phyloP scores from a whole-genome alignment of 2,113 vertebrate genomes.

The Phycodurus eques region DNA sequence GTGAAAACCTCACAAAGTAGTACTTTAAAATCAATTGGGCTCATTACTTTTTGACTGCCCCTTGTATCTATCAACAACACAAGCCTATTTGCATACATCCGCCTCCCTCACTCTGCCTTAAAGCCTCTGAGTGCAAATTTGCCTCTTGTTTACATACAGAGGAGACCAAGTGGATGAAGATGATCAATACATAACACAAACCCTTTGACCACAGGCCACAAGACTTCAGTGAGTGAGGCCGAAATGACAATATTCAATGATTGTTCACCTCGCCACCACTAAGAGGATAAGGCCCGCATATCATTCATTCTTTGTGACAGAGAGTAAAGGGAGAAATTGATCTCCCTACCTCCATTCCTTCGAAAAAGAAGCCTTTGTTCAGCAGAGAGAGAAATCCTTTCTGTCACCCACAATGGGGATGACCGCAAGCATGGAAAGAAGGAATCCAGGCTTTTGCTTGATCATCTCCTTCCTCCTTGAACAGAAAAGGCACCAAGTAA shows the following conservation, averaged over 20 bases:
- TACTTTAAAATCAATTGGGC: too few species aligned
- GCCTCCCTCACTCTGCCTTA: neutral
- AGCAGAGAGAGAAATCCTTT: constrained; percentile 36
- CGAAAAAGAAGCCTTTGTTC: constrained; percentile 43
- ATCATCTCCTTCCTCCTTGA: constrained; percentile 15
- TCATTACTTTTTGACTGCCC: too few species aligned
- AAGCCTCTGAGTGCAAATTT: constrained; percentile 27
- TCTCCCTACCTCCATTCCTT: constrained; percentile 34
- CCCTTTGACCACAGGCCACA: constrained; percentile 26
- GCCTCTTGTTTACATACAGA: constrained; percentile 9
- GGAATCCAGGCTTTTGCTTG: constrained; percentile 14
- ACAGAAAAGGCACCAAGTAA: neutral
- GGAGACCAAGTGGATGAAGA: constrained; percentile 25
- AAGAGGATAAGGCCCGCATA: constrained; percentile 36
- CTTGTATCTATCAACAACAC: too few species aligned
- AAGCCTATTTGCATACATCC: neutral
- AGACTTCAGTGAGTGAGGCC: constrained; percentile 57
- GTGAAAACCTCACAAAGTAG: too few species aligned
- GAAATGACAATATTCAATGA: constrained; percentile 52
- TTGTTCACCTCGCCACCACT: constrained; percentile 53
- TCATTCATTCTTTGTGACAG: constrained; percentile 44
- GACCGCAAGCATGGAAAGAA: constrained; percentile 23
- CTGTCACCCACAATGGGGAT: constrained; percentile 7
- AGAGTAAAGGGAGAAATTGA: constrained; percentile 55
- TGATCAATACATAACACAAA: constrained; percentile 54